A percentile compares a stretch with the other conserved stretches of the same genome.
phyloP scores from a whole-genome alignment of 2,113 vertebrate genomes.

The Sisor rabdophorus region DNA sequence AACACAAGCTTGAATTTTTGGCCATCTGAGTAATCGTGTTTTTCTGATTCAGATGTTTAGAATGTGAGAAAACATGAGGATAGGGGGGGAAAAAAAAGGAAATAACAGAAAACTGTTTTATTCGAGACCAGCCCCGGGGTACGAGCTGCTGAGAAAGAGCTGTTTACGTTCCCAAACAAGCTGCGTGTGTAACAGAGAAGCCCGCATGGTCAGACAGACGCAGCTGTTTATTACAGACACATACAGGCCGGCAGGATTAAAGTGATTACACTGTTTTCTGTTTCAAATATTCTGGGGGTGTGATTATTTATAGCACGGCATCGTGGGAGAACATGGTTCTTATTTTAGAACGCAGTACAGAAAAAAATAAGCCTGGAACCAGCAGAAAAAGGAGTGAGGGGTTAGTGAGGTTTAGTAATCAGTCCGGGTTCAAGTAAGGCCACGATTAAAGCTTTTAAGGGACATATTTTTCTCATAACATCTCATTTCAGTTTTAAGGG shows the following conservation, averaged over 20 bases:
- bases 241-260: not conserved
- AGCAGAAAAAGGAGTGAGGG: not conserved
- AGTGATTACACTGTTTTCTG: slow-evolving; percentile 1
- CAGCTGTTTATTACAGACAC: not conserved
- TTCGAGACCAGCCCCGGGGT: not conserved
- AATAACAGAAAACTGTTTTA: not conserved
- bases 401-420: not conserved
- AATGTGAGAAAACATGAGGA: not conserved
- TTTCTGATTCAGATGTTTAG: not conserved
- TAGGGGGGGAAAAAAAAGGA: not conserved
- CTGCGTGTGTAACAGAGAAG: not conserved
- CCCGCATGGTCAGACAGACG: slow-evolving; percentile 4
- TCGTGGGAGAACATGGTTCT: not conserved
- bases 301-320: not conserved
- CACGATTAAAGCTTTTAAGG: no score
- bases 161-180: not conserved
- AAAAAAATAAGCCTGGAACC: not conserved
- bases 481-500: no score
- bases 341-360: not conserved
- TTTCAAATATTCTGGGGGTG: not conserved
- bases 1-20: not conserved
- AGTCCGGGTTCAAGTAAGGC: no score
- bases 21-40: not conserved
- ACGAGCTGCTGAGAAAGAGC: not conserved
- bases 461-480: no score